These are phyloP conservation scores for Zaprionus nigranus DNA, from an alignment of 1,140 invertebrate genomes.

Conservation along the genomic window DNA sequence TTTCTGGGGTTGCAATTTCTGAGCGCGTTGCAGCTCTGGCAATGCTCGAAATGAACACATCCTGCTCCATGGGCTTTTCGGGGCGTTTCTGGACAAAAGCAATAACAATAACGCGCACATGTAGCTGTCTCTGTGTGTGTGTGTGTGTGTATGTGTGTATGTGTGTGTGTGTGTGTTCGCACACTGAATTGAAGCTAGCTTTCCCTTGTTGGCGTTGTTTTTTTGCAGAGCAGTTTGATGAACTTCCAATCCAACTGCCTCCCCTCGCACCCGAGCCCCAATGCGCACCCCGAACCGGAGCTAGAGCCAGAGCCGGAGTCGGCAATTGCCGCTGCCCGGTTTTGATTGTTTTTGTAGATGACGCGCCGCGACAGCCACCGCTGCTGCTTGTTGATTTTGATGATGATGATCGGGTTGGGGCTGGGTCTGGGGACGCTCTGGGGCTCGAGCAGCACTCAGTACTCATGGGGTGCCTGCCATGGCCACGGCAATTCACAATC, in stretches of 20 bases:
- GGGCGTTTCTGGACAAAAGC: constrained; percentile 62
- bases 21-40: constrained; percentile 15
- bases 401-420: constrained; percentile 21
- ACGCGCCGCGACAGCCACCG: constrained; percentile 15
- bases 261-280: background rate
- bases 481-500: constrained; percentile 30
- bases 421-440: background rate
- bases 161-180: constrained; percentile 25
- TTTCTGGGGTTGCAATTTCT: constrained; percentile 23
- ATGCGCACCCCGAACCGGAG: background rate
- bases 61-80: constrained; percentile 45
- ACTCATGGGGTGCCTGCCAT: constrained; percentile 27
- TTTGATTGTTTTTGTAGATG: constrained; percentile 77
- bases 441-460: background rate
- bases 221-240: constrained; percentile 65
- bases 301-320: background rate
- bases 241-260: constrained; percentile 55
- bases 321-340: constrained; percentile 61
- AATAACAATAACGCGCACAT: constrained; percentile 80
- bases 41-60: constrained; percentile 60
- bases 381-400: constrained; percentile 59
- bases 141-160: constrained; percentile 23
- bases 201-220: constrained; percentile 29
- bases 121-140: constrained; percentile 34
- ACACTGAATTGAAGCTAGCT: constrained; percentile 36